Conservation (phyloP, 2,797 vertebrate genomes). For the Prunella strophiata region DNA sequence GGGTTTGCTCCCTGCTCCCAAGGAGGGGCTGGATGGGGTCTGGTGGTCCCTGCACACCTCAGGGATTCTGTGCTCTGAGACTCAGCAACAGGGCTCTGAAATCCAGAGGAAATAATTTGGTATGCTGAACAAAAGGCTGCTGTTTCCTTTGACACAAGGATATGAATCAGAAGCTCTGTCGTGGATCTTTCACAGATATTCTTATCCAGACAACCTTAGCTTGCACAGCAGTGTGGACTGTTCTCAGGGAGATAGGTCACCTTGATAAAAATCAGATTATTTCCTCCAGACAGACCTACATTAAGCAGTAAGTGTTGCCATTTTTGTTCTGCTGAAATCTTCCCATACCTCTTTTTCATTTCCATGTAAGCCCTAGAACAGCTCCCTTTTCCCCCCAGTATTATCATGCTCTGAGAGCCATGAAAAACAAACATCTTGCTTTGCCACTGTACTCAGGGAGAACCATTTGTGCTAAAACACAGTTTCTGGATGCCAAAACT, state of each 20-base stretch:
- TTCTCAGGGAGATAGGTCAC: background rate
- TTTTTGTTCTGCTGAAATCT: background rate
- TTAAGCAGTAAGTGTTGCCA: background rate
- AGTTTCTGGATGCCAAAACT: background rate
- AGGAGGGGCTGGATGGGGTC: fast-evolving
- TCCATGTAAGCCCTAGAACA: background rate
- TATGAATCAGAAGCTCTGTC: background rate
- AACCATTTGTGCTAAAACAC: background rate
- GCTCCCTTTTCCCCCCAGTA: background rate
- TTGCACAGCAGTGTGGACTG: background rate
- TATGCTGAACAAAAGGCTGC: background rate
- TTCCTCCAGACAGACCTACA: background rate
- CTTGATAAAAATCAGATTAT: background rate
- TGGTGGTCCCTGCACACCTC: background rate
- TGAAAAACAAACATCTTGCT: background rate
- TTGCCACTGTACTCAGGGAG: background rate
- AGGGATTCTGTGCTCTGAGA: background rate
- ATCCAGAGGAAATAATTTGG: background rate
- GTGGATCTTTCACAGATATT: background rate
- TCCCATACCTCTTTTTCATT: background rate
- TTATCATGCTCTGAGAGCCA: background rate
- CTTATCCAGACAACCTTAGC: background rate
- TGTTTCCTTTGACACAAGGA: background rate
- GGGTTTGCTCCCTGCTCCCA: background rate
- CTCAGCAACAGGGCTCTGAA: fast-evolving